Base-by-base conservation (phyloP, 1,140 invertebrate species). In the Hyles vespertilio region DNA sequence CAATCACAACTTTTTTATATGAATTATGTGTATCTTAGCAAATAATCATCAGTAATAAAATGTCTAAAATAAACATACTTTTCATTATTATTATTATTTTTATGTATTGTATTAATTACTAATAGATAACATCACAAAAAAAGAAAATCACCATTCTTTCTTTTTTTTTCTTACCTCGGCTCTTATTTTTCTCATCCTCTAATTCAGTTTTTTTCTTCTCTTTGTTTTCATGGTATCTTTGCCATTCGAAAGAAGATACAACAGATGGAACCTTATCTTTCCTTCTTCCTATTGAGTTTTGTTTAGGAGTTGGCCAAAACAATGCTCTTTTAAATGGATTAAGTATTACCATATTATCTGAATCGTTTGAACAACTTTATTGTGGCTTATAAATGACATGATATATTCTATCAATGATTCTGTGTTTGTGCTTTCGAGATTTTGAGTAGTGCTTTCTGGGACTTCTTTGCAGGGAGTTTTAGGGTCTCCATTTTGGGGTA, bases 171-270 rank as follows among this genome's bases (percentile, higher is more conserved):
- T 51, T 54, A 44, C 43, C 52, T 54, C 33, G 11, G 33, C 43
- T 46, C 40, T 32, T 54, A 9, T 54, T 22, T 54, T 45, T 54
- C 43, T 54, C 40, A 10, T 32, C 8, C 7, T 45, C 40, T 46
- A 45, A 32, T 54, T 54, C 52, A 54, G 7, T 45, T 8, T 46
- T 54, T 54, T 54, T 54, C 22, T 54, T 54, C 43, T 45, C 40
- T 46, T 54, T 54, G 43, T 46, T 54, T 54, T 54, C 52, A 46
- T 54, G 43, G 22, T 54, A 54, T 46, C 22, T 32, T 54, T 54
- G 52, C 52, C 52, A 54, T 33, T 54, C 22, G 12, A 32, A 32
- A 32, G 52, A 54, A 32, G 52, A 45, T 9, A 54, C 22, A 45
- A 54, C 52, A 45, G 52, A 45, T 7, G 52, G 52, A 7, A 54